phyloP scores from a whole-genome alignment of 2,888 invertebrate genomes.

The Antitype chi region DNA sequence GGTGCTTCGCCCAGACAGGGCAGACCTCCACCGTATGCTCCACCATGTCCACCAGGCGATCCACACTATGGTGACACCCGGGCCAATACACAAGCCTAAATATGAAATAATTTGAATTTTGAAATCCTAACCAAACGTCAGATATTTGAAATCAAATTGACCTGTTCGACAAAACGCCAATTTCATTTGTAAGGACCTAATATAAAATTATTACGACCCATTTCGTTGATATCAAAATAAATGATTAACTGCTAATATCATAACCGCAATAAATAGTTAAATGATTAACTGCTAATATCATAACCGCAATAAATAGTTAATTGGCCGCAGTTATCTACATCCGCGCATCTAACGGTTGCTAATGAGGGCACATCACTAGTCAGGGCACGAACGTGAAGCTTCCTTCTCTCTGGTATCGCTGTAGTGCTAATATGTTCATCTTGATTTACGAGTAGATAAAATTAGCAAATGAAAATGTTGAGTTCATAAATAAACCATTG shows the following conservation, averaged over 20 bases:
- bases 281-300: constrained; percentile 27
- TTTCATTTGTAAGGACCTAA: no score
- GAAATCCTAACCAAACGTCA: no score
- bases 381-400: neutral
- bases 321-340: constrained; percentile 39
- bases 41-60: no score
- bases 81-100: no score
- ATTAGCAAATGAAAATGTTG: constrained; percentile 2
- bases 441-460: constrained; percentile 27
- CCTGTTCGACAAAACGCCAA: no score
- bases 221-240: constrained; percentile 14
- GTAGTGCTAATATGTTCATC: neutral
- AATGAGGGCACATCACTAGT: constrained; percentile 25
- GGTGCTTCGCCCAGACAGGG: no score
- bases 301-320: constrained; percentile 42
- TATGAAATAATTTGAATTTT: no score
- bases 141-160: no score
- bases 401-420: neutral
- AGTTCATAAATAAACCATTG: constrained; percentile 1
- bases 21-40: no score
- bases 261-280: constrained; percentile 22
- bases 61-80: no score
- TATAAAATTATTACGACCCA: neutral
- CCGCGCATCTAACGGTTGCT: constrained; percentile 50
- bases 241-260: constrained; percentile 25